These are phyloP conservation scores for Syngnathus acus DNA, from an alignment of 2,797 vertebrate genomes.

Conservation along the genomic window DNA sequence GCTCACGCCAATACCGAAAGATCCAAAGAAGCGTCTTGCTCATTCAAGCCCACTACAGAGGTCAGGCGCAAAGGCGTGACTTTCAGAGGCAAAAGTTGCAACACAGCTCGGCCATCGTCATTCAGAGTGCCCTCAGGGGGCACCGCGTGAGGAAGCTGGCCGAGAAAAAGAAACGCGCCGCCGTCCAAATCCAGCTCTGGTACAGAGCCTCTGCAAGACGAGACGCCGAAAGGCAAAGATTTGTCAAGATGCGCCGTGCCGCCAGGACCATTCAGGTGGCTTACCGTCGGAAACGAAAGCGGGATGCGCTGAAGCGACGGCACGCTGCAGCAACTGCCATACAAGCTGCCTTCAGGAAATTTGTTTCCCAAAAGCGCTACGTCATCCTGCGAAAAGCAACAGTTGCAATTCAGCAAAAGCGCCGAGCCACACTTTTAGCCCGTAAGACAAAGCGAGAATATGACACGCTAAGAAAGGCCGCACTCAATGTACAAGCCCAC, in stretches of 20 bases:
- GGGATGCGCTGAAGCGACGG: slow-evolving; percentile 52
- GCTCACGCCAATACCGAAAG: slow-evolving; percentile 51
- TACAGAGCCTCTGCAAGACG: slow-evolving; percentile 63
- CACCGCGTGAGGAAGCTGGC: slow-evolving; percentile 53
- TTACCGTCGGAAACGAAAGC: slow-evolving; percentile 68
- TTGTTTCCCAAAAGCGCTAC: slow-evolving; percentile 54
- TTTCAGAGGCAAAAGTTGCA: slow-evolving; percentile 49
- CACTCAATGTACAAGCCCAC: slow-evolving; percentile 67
- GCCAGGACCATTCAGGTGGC: slow-evolving; percentile 72
- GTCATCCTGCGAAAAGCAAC: slow-evolving; percentile 48
- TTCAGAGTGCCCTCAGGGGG: slow-evolving; percentile 78
- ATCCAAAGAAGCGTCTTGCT: slow-evolving; percentile 55
- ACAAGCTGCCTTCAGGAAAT: slow-evolving; percentile 74
- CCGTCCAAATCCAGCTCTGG: slow-evolving; percentile 75
- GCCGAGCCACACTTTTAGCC: slow-evolving; percentile 64
- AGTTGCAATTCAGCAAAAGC: slow-evolving; percentile 66
- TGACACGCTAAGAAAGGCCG: slow-evolving; percentile 35
- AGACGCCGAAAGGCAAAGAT: slow-evolving; percentile 49
- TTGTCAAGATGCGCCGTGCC: slow-evolving; percentile 61
- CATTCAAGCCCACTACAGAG: slow-evolving; percentile 76
- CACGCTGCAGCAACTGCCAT: slow-evolving; percentile 66
- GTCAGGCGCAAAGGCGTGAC: slow-evolving; percentile 40
- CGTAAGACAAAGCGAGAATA: slow-evolving; percentile 56
- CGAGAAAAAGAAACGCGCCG: slow-evolving; percentile 46
- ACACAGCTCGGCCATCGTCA: slow-evolving; percentile 63